Conservation (phyloP, 2,888 invertebrate genomes). For the Lepidocyrtoides sp. region DNA sequence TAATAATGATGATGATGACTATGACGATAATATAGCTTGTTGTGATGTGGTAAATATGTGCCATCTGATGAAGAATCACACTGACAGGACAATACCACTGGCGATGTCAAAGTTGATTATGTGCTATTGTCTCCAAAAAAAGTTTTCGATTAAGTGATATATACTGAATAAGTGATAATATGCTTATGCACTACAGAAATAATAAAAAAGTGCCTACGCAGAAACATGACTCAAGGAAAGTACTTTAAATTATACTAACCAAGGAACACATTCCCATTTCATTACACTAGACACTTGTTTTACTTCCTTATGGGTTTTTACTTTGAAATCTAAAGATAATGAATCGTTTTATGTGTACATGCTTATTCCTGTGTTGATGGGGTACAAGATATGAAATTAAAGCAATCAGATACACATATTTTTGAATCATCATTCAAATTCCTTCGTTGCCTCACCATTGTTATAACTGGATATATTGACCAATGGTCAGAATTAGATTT, state of each 20-base stretch:
- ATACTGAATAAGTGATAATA: background rate
- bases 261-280: background rate
- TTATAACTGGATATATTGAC: conserved; percentile 3
- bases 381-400: background rate
- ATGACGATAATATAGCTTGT: conserved; percentile 52
- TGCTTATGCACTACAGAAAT: background rate
- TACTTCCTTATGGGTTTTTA: background rate
- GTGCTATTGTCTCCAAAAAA: conserved; percentile 83
- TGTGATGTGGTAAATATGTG: conserved; percentile 81
- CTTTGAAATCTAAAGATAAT: background rate
- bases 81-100: conserved; percentile 85
- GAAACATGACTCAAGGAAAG: background rate
- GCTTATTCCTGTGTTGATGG: background rate
- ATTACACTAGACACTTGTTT: background rate
- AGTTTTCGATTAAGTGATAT: background rate
- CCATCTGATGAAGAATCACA: conserved; percentile 81
- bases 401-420: conserved; percentile 22
- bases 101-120: conserved; percentile 85
- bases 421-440: conserved; percentile 64
- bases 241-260: background rate
- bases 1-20: conserved; percentile 45
- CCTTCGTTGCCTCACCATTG: conserved; percentile 40
- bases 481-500: background rate
- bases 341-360: background rate
- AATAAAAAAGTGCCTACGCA: conserved; percentile 32